Conservation (phyloP, 2,113 vertebrate genomes). For the cattle (Bos taurus) region DNA sequence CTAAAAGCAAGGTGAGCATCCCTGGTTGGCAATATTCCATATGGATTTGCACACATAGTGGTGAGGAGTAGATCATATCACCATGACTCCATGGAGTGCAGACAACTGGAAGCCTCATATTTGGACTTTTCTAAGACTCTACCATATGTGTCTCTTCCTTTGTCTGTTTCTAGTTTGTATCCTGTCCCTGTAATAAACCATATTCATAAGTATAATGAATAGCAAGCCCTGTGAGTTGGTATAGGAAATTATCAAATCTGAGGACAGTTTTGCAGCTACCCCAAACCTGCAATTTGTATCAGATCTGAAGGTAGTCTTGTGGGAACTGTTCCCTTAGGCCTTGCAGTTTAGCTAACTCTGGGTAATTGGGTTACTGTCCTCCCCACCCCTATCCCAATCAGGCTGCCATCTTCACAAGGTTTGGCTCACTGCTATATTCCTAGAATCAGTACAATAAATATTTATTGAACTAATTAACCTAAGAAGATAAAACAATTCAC, state of each 20-base stretch:
- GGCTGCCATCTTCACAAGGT: neutral
- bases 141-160: neutral
- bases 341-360: neutral
- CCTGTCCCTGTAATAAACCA: neutral
- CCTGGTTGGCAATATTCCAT: neutral
- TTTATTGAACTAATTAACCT: neutral
- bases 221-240: neutral
- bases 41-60: accelerated
- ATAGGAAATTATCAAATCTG: neutral
- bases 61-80: neutral
- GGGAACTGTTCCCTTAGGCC: neutral
- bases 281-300: neutral
- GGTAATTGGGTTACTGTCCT: neutral
- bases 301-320: neutral
- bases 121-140: neutral
- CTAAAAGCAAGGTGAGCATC: neutral
- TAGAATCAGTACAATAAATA: neutral
- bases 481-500: neutral
- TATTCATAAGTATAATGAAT: neutral
- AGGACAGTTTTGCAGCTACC: neutral
- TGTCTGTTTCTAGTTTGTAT: neutral
- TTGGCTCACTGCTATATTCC: neutral
- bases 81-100: neutral
- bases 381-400: neutral
- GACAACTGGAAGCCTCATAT: neutral